Percentiles rank a stretch among this genome's conserved stretches.
Conservation (phyloP, 2,888 invertebrate genomes). For the Lampropteryx suffumata region DNA sequence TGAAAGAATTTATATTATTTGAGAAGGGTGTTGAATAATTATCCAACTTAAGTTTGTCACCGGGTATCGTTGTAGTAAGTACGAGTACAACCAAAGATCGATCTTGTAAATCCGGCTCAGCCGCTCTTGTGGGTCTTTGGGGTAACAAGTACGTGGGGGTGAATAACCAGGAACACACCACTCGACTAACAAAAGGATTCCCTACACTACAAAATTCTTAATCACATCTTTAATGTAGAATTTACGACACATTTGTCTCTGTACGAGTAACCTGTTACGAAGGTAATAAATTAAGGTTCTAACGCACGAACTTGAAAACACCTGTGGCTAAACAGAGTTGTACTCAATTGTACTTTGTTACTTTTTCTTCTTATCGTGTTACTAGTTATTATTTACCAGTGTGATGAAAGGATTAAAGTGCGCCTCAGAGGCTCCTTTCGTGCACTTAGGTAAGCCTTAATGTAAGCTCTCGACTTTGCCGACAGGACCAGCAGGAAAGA, state of each 20-base stretch:
- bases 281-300: conserved; percentile 17
- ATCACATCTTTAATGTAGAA: conserved; percentile 49
- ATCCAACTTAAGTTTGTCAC: neutral
- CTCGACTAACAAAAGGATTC: conserved; percentile 63
- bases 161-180: conserved; percentile 55
- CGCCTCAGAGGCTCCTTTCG: too few species aligned
- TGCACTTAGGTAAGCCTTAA: too few species aligned
- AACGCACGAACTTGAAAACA: conserved; percentile 28
- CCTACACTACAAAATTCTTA: conserved; percentile 55
- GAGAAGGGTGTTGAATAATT: too few species aligned
- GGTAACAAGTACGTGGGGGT: conserved; percentile 46
- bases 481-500: too few species aligned
- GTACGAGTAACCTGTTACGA: conserved; percentile 32
- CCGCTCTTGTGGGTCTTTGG: conserved; percentile 55
- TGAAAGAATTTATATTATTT: too few species aligned
- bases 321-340: conserved; percentile 41
- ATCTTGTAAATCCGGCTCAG: conserved; percentile 67
- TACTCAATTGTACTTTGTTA: too few species aligned
- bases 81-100: conserved; percentile 54
- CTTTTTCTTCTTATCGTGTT: too few species aligned
- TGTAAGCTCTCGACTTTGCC: too few species aligned
- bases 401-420: too few species aligned
- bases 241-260: conserved; percentile 38
- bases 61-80: conserved; percentile 27
- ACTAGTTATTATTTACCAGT: too few species aligned